phyloP scores from a whole-genome alignment of 2,797 vertebrate species.

The Anguilla pacifica region DNA sequence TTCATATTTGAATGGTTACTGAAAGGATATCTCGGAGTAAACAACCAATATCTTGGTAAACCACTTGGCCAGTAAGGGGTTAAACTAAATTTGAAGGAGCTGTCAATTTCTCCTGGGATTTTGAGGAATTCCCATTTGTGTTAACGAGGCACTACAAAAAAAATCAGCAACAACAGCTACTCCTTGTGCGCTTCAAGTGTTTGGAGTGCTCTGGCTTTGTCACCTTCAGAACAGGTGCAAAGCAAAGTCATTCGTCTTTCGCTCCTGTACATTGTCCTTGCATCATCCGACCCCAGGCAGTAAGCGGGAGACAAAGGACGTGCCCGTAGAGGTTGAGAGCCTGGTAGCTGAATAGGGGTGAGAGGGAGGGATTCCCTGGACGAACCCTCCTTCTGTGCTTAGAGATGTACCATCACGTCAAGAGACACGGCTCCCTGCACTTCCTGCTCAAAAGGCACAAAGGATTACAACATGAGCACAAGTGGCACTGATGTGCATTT shows the following conservation, averaged over 20 bases:
- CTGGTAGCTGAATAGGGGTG: background rate
- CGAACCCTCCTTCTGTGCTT: background rate
- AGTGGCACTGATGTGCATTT: background rate
- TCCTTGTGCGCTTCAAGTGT: constrained; percentile 5
- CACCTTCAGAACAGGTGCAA: constrained; percentile 54
- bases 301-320: background rate
- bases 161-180: background rate
- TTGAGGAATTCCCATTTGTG: background rate
- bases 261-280: background rate
- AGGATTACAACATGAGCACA: background rate
- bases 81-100: background rate
- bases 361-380: background rate
- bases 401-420: background rate
- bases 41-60: background rate
- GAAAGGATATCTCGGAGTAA: background rate
- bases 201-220: constrained; percentile 29
- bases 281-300: background rate
- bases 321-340: constrained; percentile 7
- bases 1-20: background rate
- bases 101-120: background rate
- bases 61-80: background rate
- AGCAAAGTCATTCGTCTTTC: background rate
- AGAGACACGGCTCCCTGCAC: background rate
- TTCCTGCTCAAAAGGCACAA: background rate
- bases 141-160: background rate